These are phyloP conservation scores for Allophyes oxyacanthae DNA, from an alignment of 2,888 invertebrate genomes.

Conservation along the genomic window DNA sequence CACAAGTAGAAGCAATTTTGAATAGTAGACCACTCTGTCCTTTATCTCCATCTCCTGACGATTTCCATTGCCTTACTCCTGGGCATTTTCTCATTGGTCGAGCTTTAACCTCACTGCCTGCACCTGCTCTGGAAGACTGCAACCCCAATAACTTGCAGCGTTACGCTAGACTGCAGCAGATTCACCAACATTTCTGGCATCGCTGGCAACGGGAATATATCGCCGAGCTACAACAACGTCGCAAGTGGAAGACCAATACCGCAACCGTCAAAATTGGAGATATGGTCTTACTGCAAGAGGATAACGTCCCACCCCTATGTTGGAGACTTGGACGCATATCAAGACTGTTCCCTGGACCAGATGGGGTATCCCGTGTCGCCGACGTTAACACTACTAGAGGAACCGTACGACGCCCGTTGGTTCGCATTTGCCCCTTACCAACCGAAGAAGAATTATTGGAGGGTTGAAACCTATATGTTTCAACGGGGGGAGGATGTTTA, in stretches of 20 bases:
- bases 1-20: no score
- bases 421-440: no score
- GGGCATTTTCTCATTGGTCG: conserved; percentile 11
- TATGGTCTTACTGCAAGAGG: not conserved
- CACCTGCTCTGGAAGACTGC: not conserved
- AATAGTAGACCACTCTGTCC: conserved; percentile 1
- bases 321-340: not conserved
- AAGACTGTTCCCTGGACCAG: not conserved
- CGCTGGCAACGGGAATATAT: conserved; percentile 1
- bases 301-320: not conserved
- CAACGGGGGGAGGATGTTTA: no score
- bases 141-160: not conserved
- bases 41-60: conserved; percentile 2
- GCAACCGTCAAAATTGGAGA: not conserved
- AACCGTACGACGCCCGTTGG: no score
- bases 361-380: no score
- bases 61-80: not conserved
- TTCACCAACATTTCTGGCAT: not conserved
- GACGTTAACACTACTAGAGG: no score
- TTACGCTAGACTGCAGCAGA: not conserved
- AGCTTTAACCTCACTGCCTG: not conserved
- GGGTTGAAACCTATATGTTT: no score
- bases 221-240: not conserved
- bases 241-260: not conserved
- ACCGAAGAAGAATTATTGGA: no score